phyloP scores from a whole-genome alignment of 2,113 vertebrate species.

The Empidonax alnorum region DNA sequence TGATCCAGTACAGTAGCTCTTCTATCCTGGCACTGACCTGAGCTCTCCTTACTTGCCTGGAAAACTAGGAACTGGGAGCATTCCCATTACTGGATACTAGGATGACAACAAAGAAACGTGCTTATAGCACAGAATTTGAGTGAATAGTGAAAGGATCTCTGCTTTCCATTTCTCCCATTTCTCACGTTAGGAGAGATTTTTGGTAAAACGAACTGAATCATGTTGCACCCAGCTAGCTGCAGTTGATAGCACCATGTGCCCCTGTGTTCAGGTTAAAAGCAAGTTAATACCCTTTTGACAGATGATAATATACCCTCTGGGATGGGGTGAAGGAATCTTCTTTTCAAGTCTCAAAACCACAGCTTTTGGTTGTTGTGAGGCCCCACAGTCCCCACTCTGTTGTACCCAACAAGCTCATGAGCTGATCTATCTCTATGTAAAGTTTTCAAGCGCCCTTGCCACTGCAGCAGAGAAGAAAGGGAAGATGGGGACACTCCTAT shows the following conservation, averaged over 20 bases:
- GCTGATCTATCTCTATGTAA: not conserved
- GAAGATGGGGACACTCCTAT: not conserved
- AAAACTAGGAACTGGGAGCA: not conserved
- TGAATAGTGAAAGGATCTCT: not conserved
- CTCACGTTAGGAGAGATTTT: not conserved
- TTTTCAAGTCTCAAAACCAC: not conserved
- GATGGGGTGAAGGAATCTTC: not conserved
- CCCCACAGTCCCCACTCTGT: not conserved
- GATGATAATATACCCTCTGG: not conserved
- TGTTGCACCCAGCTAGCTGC: not conserved
- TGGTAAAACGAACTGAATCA: not conserved
- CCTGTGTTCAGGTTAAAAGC: not conserved
- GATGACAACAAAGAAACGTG: not conserved
- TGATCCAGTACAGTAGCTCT: not conserved
- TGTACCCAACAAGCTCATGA: not conserved
- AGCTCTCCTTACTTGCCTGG: not conserved
- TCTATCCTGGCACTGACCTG: not conserved
- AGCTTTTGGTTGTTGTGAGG: not conserved
- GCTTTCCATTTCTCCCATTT: not conserved
- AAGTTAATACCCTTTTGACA: not conserved
- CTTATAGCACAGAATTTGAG: not conserved
- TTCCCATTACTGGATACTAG: not conserved
- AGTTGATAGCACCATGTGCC: not conserved
- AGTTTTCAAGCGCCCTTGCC: not conserved
- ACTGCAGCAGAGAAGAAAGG: not conserved